Percentiles rank a stretch among this genome's conserved stretches.
These are phyloP conservation scores for Diarsia dahlii DNA, from an alignment of 2,888 invertebrate genomes.

Conservation along the genomic window DNA sequence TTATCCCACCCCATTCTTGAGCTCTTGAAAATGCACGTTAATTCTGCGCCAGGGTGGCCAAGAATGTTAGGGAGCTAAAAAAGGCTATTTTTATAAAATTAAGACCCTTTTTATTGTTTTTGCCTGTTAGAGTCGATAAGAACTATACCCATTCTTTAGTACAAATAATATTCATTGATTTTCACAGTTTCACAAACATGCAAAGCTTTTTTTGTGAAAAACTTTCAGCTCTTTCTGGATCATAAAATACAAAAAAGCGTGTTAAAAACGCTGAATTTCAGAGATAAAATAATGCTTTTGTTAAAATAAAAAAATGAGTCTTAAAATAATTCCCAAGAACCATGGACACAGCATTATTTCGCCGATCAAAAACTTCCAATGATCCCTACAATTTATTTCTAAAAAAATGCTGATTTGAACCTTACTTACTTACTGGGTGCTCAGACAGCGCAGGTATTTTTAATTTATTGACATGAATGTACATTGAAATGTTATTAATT, in stretches of 20 bases:
- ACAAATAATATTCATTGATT: neutral
- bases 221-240: neutral
- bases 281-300: too few relatives aligned
- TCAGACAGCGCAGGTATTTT: conserved; percentile 32
- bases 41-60: conserved; percentile 47
- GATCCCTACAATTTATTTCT: conserved; percentile 76
- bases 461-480: conserved; percentile 26
- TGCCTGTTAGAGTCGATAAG: neutral
- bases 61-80: neutral
- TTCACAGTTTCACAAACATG: neutral
- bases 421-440: conserved; percentile 67
- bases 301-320: neutral
- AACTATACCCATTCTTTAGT: neutral
- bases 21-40: conserved; percentile 61
- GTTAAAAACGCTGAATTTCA: neutral
- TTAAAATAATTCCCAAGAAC: neutral
- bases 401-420: conserved; percentile 77
- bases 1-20: conserved; percentile 78
- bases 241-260: neutral
- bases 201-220: neutral
- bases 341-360: conserved; percentile 13
- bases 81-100: neutral
- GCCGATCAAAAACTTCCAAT: conserved; percentile 36
- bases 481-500: conserved; percentile 9
- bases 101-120: neutral